Evolutionary conservation across 2,888 invertebrate species (phyloP).

Genomic region (Pammene aurita): DNA sequence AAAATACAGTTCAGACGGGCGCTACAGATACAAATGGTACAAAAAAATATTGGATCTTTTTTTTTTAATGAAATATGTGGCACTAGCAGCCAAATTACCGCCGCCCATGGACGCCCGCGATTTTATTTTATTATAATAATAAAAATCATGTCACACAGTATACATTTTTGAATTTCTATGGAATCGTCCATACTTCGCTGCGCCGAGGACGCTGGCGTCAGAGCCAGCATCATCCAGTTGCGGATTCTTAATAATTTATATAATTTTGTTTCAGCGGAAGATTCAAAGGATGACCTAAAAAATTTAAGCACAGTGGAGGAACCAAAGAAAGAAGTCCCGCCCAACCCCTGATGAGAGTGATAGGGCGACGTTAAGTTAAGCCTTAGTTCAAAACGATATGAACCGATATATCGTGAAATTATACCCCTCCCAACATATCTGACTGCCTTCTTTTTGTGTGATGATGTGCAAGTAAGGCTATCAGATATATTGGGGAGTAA

Average conservation of each 20-base stretch:
- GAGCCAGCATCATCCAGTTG: no score
- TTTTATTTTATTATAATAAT: no score
- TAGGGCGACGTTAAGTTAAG: slow-evolving; percentile 44
- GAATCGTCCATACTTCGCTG: no score
- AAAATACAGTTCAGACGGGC: no score
- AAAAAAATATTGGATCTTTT: no score
- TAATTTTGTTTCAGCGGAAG: slow-evolving; percentile 81
- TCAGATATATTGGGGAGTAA: slow-evolving; percentile 24
- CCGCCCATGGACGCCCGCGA: no score
- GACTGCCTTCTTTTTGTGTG: slow-evolving; percentile 9
- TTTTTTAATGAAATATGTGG: no score
- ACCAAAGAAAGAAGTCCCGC: slow-evolving; percentile 85
- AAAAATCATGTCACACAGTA: no score
- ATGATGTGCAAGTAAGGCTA: slow-evolving; percentile 8
- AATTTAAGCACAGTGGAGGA: slow-evolving; percentile 84
- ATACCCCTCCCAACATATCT: slow-evolving; percentile 12
- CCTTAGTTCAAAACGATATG: slow-evolving; percentile 26
- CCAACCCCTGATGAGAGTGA: slow-evolving; percentile 85
- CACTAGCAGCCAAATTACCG: no score
- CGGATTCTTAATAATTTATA: not conserved
- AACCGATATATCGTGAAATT: slow-evolving; percentile 27
- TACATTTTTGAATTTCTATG: no score
- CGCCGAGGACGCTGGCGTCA: no score
- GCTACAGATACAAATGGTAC: no score
- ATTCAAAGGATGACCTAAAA: slow-evolving; percentile 85